Evolutionary conservation across 1,140 invertebrate species (phyloP).

Genomic region (Ectropis grisescens): DNA sequence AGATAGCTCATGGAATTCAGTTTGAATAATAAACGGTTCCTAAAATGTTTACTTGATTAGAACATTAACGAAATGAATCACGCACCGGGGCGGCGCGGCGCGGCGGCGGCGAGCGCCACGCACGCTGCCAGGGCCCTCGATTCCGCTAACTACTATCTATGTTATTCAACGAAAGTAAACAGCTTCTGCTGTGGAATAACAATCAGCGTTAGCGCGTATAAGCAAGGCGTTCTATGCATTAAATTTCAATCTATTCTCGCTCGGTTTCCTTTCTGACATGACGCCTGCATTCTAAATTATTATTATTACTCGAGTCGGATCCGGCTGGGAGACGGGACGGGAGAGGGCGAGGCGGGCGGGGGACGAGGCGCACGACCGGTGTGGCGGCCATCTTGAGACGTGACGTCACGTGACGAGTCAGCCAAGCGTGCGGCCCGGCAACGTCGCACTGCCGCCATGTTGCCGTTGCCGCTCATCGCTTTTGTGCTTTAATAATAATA

Average conservation of each 20-base stretch:
- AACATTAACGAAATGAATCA: constrained; percentile 28
- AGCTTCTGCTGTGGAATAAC: constrained; percentile 58
- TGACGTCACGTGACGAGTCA: constrained; percentile 70
- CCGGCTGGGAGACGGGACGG: constrained; percentile 50
- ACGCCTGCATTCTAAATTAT: constrained; percentile 61
- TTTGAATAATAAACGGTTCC: no score
- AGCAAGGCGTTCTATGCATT: constrained; percentile 52
- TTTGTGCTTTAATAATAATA: constrained; percentile 48
- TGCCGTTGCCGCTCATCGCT: constrained; percentile 27
- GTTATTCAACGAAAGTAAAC: constrained; percentile 65
- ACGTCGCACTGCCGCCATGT: constrained; percentile 42
- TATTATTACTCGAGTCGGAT: constrained; percentile 53
- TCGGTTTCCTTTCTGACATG: constrained; percentile 59
- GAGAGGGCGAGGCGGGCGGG: constrained; percentile 24
- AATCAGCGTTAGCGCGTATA: constrained; percentile 54
- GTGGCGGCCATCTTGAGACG: constrained; percentile 67
- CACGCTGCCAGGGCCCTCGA: constrained; percentile 15
- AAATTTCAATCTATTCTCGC: constrained; percentile 66
- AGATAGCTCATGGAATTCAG: no score
- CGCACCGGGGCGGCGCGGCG: no score
- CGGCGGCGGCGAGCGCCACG: constrained; percentile 10
- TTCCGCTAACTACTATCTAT: constrained; percentile 39
- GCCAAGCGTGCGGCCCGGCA: constrained; percentile 52
- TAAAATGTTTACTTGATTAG: constrained; percentile 2
- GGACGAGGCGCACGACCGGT: constrained; percentile 50